phyloP scores from a whole-genome alignment of 1,140 invertebrate genomes.

The Metopolophium dirhodum region DNA sequence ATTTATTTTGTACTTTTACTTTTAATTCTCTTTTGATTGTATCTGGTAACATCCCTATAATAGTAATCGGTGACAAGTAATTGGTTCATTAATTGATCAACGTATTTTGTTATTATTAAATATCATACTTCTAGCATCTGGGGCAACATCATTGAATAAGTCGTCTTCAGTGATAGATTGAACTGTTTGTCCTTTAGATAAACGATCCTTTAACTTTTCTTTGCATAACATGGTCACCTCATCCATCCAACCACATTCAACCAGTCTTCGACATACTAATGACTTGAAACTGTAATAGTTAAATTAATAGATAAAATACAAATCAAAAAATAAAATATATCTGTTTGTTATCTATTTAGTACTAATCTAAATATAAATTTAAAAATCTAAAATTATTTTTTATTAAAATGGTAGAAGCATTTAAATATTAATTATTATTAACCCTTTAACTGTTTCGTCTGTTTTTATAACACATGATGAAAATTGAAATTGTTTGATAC shows the following conservation, averaged over 20 bases:
- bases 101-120: background rate
- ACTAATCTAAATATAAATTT: background rate
- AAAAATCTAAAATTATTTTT: background rate
- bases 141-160: conserved; percentile 50
- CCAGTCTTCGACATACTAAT: conserved; percentile 47
- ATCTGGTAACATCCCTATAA: conserved; percentile 47
- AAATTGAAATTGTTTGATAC: too few species aligned
- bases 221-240: conserved; percentile 44
- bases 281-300: conserved; percentile 34
- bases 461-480: too few species aligned
- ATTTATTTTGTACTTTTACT: conserved; percentile 52
- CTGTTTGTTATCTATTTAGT: background rate
- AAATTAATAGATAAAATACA: background rate
- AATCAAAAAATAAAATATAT: too few species aligned
- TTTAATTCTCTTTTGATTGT: conserved; percentile 54
- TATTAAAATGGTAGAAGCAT: background rate
- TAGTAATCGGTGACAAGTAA: background rate
- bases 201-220: conserved; percentile 36
- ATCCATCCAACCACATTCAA: conserved; percentile 52
- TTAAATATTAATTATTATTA: background rate
- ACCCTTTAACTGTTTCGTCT: background rate
- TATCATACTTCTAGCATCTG: conserved; percentile 52
- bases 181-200: conserved; percentile 35
- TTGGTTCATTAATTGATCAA: background rate
- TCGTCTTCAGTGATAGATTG: conserved; percentile 44